Conservation (phyloP, 2,888 invertebrate genomes). For the Tetheella fluctuosa region DNA sequence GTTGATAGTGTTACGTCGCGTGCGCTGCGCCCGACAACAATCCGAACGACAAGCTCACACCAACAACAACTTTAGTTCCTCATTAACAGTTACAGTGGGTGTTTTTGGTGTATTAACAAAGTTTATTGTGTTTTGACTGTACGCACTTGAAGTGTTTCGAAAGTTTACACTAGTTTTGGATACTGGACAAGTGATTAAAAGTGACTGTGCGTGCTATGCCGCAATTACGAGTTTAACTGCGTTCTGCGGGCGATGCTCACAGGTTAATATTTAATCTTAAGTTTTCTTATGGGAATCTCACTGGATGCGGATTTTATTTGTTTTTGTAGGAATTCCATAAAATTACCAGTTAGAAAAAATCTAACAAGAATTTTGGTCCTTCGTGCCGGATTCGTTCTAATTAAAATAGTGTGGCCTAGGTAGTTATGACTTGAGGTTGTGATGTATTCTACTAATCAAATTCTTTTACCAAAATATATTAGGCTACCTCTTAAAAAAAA, state of each 20-base stretch:
- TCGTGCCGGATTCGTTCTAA: not conserved
- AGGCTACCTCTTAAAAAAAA: too few relatives aligned
- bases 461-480: not conserved
- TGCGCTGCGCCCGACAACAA: slow-evolving; percentile 63
- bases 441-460: not conserved
- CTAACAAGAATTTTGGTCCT: not conserved
- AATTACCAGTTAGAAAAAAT: slow-evolving; percentile 9
- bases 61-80: slow-evolving; percentile 77
- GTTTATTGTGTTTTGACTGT: slow-evolving; percentile 78
- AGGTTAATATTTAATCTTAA: slow-evolving; percentile 75
- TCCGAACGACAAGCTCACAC: slow-evolving; percentile 69
- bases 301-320: slow-evolving; percentile 27
- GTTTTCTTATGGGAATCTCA: slow-evolving; percentile 60
- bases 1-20: slow-evolving; percentile 77
- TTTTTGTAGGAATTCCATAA: not conserved
- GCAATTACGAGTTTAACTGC: slow-evolving; percentile 76
- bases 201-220: slow-evolving; percentile 82
- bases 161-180: slow-evolving; percentile 68
- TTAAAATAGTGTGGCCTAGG: not conserved
- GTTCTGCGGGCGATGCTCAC: slow-evolving; percentile 83
- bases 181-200: slow-evolving; percentile 79
- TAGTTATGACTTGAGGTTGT: too few relatives aligned
- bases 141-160: slow-evolving; percentile 65
- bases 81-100: slow-evolving; percentile 76
- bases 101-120: slow-evolving; percentile 71